These are phyloP conservation scores for Alouatta caraya DNA, from an alignment of 2,797 vertebrate genomes.

Conservation along the genomic window DNA sequence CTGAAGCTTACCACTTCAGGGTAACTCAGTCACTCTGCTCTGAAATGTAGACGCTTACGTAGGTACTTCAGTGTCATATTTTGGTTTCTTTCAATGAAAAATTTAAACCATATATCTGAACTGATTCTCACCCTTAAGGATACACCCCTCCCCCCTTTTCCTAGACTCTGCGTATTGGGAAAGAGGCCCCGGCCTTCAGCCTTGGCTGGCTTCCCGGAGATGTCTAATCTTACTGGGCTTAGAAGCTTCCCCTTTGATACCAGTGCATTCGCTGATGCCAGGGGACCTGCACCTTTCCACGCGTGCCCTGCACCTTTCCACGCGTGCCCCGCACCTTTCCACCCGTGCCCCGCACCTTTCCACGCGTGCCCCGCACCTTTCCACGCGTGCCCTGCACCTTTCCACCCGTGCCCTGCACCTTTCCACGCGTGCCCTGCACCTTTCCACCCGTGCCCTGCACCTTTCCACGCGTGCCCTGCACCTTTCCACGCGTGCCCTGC, in stretches of 20 bases:
- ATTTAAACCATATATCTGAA: neutral
- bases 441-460: no score
- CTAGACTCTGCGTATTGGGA: neutral
- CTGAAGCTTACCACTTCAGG: neutral
- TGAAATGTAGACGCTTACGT: neutral
- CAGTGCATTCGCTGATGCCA: rapidly evolving
- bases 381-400: rapidly evolving
- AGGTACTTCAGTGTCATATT: conserved; percentile 37
- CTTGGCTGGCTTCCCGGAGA: no score
- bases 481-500: neutral
- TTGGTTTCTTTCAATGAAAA: neutral
- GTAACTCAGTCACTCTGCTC: neutral
- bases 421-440: rapidly evolving
- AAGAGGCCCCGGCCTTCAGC: neutral
- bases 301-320: no score
- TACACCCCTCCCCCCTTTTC: neutral
- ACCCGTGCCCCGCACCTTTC: no score
- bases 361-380: rapidly evolving
- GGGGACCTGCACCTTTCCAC: neutral
- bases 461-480: rapidly evolving
- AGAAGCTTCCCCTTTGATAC: neutral
- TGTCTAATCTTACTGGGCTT: no score
- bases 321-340: rapidly evolving
- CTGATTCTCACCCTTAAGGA: neutral
- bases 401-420: no score